Evolutionary conservation across 2,797 vertebrate species (phyloP).

Genomic region (Scarus forsteni): DNA sequence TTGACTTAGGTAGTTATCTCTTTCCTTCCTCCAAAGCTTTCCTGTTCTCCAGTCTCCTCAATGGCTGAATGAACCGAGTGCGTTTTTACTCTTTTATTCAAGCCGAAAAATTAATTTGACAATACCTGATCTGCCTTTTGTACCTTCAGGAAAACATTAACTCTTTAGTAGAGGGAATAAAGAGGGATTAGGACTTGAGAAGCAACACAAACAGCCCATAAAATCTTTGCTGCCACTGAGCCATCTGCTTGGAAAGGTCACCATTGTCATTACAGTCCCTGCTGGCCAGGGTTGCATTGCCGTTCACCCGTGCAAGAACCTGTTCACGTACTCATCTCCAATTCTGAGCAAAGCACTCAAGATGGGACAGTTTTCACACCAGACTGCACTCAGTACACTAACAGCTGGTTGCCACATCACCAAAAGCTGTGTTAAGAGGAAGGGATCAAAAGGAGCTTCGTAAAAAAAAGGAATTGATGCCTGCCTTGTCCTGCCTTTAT

Average conservation of each 20-base stretch:
- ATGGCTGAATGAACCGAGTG: not conserved
- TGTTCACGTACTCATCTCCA: conserved; percentile 37
- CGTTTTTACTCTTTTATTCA: conserved; percentile 37
- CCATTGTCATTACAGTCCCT: conserved; percentile 34
- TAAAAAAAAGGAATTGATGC: not conserved
- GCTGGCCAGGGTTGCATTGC: not conserved
- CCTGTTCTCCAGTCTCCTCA: not conserved
- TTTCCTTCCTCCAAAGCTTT: not conserved
- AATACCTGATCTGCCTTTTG: conserved; percentile 13
- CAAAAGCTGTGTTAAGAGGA: conserved; percentile 39
- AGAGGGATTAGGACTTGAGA: not conserved
- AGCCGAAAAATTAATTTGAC: conserved; percentile 18
- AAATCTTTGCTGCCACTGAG: conserved; percentile 30
- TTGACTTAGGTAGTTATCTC: not conserved
- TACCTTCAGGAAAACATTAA: conserved; percentile 18
- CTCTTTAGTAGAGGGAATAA: not conserved
- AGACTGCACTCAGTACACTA: conserved; percentile 68
- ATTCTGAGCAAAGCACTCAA: conserved; percentile 64
- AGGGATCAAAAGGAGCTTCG: conserved; percentile 6
- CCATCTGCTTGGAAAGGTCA: conserved; percentile 58
- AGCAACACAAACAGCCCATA: conserved; percentile 42
- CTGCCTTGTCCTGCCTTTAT: too few species aligned
- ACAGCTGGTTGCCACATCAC: conserved; percentile 75
- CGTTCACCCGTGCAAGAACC: conserved; percentile 45
- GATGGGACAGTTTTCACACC: conserved; percentile 68